Percentiles rank a stretch among this genome's conserved stretches.
Conservation (phyloP, 1,140 invertebrate genomes). For the Listronotus bonariensis region DNA sequence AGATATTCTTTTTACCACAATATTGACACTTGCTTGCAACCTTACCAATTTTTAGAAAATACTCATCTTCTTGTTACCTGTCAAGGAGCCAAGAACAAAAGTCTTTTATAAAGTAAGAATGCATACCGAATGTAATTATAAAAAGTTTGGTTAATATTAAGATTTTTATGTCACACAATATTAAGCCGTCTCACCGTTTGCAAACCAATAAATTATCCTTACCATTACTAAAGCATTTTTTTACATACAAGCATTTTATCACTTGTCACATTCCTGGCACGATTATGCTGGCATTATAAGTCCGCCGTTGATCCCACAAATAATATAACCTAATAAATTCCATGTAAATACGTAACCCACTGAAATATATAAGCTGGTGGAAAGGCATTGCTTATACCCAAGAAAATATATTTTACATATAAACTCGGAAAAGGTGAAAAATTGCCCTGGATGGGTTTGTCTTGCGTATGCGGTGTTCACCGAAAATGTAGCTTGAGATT, state of each 20-base stretch:
- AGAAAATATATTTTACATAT: conserved; percentile 13
- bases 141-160: too few species aligned
- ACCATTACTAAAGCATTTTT: conserved; percentile 1
- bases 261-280: not conserved
- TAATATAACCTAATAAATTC: conserved; percentile 15
- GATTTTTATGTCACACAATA: too few species aligned
- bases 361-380: conserved; percentile 1
- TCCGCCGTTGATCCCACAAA: conserved; percentile 9
- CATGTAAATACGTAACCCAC: too few species aligned
- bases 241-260: not conserved
- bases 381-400: conserved; percentile 3
- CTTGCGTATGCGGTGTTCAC: conserved; percentile 1
- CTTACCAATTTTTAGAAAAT: too few species aligned
- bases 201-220: too few species aligned
- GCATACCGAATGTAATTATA: too few species aligned
- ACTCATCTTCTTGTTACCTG: too few species aligned
- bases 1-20: too few species aligned
- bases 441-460: conserved; percentile 11
- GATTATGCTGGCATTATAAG: conserved; percentile 11
- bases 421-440: conserved; percentile 16
- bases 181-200: too few species aligned
- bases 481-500: not conserved
- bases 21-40: too few species aligned
- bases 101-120: too few species aligned
- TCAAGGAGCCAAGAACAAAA: too few species aligned